Evolutionary conservation across 2,113 vertebrate genomes (phyloP).

Genomic region (Protomyctophum bolini): DNA sequence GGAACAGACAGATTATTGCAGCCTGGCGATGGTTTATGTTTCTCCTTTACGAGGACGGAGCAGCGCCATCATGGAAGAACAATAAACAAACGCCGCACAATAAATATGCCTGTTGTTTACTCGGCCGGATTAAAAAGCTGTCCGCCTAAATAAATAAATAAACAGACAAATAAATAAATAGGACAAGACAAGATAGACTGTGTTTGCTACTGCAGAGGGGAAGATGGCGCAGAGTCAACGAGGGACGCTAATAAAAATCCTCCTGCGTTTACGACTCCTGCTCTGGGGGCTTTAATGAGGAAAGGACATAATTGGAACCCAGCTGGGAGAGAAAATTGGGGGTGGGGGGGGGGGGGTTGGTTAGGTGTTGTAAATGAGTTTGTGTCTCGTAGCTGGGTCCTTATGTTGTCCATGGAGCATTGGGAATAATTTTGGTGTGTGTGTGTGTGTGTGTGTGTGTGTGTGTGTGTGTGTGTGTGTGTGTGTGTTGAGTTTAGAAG

Average conservation of each 20-base stretch:
- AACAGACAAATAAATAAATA: too few species aligned
- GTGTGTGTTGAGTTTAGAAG: neutral
- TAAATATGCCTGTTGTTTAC: constrained; percentile 55
- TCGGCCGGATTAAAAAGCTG: constrained; percentile 57
- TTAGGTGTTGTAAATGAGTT: neutral
- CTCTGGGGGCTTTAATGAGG: constrained; percentile 53
- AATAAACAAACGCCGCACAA: constrained; percentile 59
- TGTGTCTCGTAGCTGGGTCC: too few species aligned
- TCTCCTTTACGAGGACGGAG: constrained; percentile 53
- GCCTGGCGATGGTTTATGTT: constrained; percentile 35
- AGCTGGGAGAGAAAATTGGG: constrained; percentile 31
- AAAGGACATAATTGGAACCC: constrained; percentile 44
- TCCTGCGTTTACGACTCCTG: constrained; percentile 48
- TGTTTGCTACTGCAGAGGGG: constrained; percentile 15
- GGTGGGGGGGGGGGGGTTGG: neutral
- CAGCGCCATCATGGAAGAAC: constrained; percentile 48
- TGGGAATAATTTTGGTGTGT: neutral
- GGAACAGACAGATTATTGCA: constrained; percentile 33
- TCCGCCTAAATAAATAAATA: neutral
- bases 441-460: too few species aligned
- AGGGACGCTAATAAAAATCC: constrained; percentile 48
- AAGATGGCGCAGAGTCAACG: constrained; percentile 45
- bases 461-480: neutral
- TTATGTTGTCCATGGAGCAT: too few species aligned
- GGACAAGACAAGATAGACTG: too few species aligned